Percentiles rank a stretch among this genome's conserved stretches.
Conservation (phyloP, 2,888 invertebrate species). For the Drosophila tanythrix region DNA sequence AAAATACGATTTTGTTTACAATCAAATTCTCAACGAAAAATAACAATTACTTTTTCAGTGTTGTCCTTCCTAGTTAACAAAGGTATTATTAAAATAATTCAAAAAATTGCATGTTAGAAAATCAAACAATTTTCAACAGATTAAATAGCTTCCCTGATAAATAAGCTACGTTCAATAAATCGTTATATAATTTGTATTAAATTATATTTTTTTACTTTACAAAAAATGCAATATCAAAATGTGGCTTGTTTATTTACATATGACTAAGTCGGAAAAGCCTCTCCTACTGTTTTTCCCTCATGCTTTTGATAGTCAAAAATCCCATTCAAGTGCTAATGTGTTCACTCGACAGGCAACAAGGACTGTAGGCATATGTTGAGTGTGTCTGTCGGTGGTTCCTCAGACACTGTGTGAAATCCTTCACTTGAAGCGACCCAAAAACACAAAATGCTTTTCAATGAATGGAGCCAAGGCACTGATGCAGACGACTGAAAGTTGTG, state of each 20-base stretch:
- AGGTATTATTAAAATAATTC: background rate
- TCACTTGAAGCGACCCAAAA: conserved; percentile 47
- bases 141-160: background rate
- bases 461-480: background rate
- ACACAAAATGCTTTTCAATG: conserved; percentile 38
- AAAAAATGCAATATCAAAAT: background rate
- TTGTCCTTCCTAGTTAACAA: background rate
- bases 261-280: background rate
- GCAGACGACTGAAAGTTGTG: conserved; percentile 7
- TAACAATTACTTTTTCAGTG: background rate
- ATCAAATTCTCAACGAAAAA: background rate
- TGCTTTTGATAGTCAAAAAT: background rate
- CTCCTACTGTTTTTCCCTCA: background rate
- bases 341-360: background rate
- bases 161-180: background rate
- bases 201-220: background rate
- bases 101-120: background rate
- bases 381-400: background rate
- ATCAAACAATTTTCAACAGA: background rate
- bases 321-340: background rate
- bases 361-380: background rate
- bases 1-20: background rate
- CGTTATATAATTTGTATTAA: background rate
- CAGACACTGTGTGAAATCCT: conserved; percentile 18
- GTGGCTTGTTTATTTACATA: background rate